Base-by-base conservation (phyloP, 2,888 invertebrate genomes). In the Criorhina ranunculi region DNA sequence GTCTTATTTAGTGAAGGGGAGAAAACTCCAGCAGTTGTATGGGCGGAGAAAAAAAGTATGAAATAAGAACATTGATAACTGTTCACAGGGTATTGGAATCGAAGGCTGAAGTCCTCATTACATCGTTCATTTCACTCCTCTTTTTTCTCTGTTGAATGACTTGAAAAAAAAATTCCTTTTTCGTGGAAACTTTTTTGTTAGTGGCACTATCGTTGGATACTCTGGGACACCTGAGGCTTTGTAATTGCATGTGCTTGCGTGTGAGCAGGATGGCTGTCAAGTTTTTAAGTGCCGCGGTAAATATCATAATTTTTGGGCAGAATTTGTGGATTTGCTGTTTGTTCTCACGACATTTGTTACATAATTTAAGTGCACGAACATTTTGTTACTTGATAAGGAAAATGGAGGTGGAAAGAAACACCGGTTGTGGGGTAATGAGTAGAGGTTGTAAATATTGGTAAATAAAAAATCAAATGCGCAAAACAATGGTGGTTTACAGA, bases 241-340 rank as follows among this genome's bases (percentile, higher is more conserved):
- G 40, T 53, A 29, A 60, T 72, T 72, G 51, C 51, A 44, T 12
- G 44, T 69, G 33, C 33, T 31, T 51, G 49, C 31, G 40, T 44
- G 46, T 57, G 67, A 51, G 72, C 11, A 5, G 15, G 29, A 31
- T 37, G 49, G 37, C 42, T 49, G 17, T 53, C 31, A 62, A 51
- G 33, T 9, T 62, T 66, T 73, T 53, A 64, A 69, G 55, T 69
- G 69, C 24, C 24, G 55, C 33, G 44, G 55, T 69, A 57, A 57
- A 69, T 44, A 24, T 24, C 24, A 24, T 24, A 44, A 55, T 69
- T 57, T 69, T 33, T 9, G 8, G 33, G 4, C n/a, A 17, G 12
- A 31, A 17, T 69, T 44, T 42, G 55, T 42, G 19, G 31, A 42
- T 33, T 55, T 44, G 69, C n/a, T 44, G 55, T 12, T 33, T 42